Percentiles rank a stretch among this genome's conserved stretches.
Evolutionary conservation across 2,888 invertebrate genomes (phyloP).

Genomic region (Hetaerina titia): DNA sequence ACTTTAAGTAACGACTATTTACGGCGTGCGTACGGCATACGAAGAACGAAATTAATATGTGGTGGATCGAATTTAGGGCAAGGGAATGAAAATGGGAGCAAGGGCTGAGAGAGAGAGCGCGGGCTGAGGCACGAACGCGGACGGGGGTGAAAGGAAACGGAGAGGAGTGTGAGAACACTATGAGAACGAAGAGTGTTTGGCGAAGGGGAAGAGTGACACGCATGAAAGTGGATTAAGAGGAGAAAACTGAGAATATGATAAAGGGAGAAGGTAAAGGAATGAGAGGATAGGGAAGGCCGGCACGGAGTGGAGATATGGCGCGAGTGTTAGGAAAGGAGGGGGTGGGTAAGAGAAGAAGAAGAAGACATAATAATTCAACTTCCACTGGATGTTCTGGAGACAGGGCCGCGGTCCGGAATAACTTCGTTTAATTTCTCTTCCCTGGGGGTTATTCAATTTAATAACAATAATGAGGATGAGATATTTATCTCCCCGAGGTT

Average conservation of each 20-base stretch:
- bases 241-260: neutral
- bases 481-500: slow-evolving; percentile 67
- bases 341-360: neutral
- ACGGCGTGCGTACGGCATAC: too few relatives aligned
- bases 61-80: too few relatives aligned
- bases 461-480: slow-evolving; percentile 66
- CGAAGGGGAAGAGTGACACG: neutral
- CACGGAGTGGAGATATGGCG: neutral
- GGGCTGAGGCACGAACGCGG: too few relatives aligned
- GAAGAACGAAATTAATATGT: too few relatives aligned
- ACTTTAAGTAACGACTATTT: neutral
- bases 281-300: neutral
- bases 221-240: neutral
- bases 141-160: too few relatives aligned
- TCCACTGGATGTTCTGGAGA: slow-evolving; percentile 59
- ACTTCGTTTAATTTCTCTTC: slow-evolving; percentile 66
- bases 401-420: slow-evolving; percentile 57
- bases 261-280: neutral
- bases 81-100: too few relatives aligned
- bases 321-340: neutral
- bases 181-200: neutral
- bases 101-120: too few relatives aligned
- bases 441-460: slow-evolving; percentile 63
- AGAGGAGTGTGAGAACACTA: too few relatives aligned
- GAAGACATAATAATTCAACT: slow-evolving; percentile 57